Base-by-base conservation (phyloP, 2,888 invertebrate genomes). In the Drosophila gaucha region DNA sequence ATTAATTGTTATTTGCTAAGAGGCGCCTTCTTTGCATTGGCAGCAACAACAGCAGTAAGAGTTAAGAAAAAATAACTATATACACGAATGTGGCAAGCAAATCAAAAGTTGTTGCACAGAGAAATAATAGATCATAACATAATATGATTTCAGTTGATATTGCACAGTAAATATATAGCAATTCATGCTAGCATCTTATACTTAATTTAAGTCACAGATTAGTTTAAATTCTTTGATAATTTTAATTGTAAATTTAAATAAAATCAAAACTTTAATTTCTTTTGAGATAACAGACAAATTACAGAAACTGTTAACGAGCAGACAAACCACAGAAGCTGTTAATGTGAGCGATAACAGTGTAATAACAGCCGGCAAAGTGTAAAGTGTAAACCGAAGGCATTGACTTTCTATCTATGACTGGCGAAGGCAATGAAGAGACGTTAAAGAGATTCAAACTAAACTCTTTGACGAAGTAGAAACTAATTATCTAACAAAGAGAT, bases 1-100 rank as follows among this genome's bases (percentile, higher is more conserved):
- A 86, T 84, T 84, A 65, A 84, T 84, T 58, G 85, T 63, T 86
- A 73, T 79, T 84, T 74, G 80, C 72, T 76, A 59, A 70, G 43
- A 72, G 82, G 74, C 70, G 65, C 35, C 50, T 36, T 26, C 51
- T 24, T 16, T 26, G 6, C 14, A 39, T 35, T 14, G 30, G 35
- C 9, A 24, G 41, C 47, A 35, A 6, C 41, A 28, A 18, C 6
- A 28, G 28, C 6, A 28, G 10, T 1, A 16, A 10, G 26, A 10
- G 5, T n/a, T 20, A 18, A 3, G 3, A 30, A 43, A 43, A n/a
- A 6, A 9, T 8, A 43, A 12, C 22, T 35, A 30, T n/a, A 31
- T 16, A 1, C 24, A 35, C 8, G 10, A 14, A 14, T 18, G 9
- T 36, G n/a, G 36, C 18, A 36, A 12, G 9, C 8, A 36, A 36